phyloP scores from a whole-genome alignment of 2,113 vertebrate genomes.

The Colius striatus region DNA sequence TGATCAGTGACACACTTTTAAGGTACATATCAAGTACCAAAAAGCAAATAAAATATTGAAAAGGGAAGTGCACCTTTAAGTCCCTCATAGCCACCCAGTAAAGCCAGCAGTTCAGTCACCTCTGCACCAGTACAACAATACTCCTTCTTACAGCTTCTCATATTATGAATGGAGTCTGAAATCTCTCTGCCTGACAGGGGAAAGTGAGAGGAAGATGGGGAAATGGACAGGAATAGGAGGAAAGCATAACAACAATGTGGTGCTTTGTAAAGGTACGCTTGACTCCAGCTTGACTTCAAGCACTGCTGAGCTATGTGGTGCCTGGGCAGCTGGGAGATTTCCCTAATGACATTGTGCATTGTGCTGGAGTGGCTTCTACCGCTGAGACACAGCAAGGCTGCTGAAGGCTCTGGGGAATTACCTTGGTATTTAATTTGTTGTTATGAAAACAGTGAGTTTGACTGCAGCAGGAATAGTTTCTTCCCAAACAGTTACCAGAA shows the following conservation, averaged over 20 bases:
- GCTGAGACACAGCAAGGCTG: background rate
- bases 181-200: background rate
- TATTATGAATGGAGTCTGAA: background rate
- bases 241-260: background rate
- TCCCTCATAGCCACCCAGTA: background rate
- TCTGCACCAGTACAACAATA: background rate
- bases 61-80: background rate
- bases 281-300: background rate
- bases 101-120: background rate
- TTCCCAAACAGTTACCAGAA: slow-evolving; percentile 70
- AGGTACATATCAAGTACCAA: background rate
- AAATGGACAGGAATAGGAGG: background rate
- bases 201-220: background rate
- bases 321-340: background rate
- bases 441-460: slow-evolving; percentile 62
- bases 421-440: slow-evolving; percentile 55
- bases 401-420: slow-evolving; percentile 33
- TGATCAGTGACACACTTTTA: background rate
- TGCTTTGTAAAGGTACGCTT: background rate
- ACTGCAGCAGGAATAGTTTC: slow-evolving; percentile 57
- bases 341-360: background rate
- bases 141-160: background rate
- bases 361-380: background rate
- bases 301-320: accelerated
- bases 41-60: background rate